A percentile compares a stretch with the other conserved stretches of the same genome.
Evolutionary conservation across 2,113 vertebrate genomes (phyloP).

Genomic region (Marmota flaviventris): DNA sequence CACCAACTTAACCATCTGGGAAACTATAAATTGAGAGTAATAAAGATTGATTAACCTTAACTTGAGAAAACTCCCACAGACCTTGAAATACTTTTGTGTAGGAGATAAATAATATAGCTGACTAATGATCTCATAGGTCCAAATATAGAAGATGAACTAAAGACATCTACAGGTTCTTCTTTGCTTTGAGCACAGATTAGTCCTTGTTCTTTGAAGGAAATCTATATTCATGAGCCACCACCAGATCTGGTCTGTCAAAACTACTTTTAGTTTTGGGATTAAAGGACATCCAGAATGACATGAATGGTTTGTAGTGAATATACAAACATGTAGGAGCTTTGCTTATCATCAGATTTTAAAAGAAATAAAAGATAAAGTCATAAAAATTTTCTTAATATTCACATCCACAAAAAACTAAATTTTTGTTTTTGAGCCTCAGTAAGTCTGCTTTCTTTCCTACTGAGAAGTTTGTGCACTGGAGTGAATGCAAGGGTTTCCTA

Average conservation of each 20-base stretch:
- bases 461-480: not conserved
- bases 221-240: not conserved
- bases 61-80: constrained; percentile 61
- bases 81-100: constrained; percentile 71
- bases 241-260: not conserved
- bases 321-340: not conserved
- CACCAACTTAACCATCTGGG: constrained; percentile 1
- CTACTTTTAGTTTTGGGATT: not conserved
- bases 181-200: not conserved
- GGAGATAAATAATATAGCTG: constrained; percentile 63
- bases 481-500: not conserved
- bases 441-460: not conserved
- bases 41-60: constrained; percentile 59
- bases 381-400: not conserved
- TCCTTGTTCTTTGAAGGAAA: constrained; percentile 4
- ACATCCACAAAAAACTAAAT: not conserved
- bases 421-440: not conserved
- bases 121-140: constrained; percentile 49
- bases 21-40: constrained; percentile 53
- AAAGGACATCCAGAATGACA: not conserved
- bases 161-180: not conserved
- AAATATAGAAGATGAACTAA: constrained; percentile 6
- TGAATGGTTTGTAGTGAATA: not conserved
- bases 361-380: not conserved
- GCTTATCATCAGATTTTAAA: not conserved